Evolutionary conservation across 2,113 vertebrate species (phyloP).

Genomic region (Mustelus asterias): DNA sequence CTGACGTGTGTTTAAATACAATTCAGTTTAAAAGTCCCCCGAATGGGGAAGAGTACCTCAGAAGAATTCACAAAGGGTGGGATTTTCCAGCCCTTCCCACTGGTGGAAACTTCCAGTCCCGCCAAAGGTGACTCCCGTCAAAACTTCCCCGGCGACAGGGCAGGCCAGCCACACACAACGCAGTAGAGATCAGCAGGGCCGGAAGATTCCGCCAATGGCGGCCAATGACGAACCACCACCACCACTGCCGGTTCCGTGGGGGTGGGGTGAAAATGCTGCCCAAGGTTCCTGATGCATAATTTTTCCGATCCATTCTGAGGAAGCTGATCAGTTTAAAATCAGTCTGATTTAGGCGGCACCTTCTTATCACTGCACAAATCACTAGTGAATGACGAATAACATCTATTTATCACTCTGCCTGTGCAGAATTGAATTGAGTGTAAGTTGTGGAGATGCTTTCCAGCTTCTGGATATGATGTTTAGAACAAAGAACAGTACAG

Average conservation of each 20-base stretch:
- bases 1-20: too few relatives aligned
- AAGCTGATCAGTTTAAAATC: slow-evolving; percentile 42
- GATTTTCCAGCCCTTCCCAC: too few relatives aligned
- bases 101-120: too few relatives aligned
- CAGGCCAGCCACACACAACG: too few relatives aligned
- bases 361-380: neutral
- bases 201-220: too few relatives aligned
- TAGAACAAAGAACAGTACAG: too few relatives aligned
- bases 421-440: neutral
- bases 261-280: too few relatives aligned
- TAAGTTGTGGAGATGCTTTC: neutral
- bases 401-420: neutral
- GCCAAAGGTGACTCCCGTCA: too few relatives aligned
- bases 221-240: too few relatives aligned
- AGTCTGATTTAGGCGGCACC: neutral
- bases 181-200: too few relatives aligned
- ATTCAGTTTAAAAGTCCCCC: slow-evolving; percentile 49
- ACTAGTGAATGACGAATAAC: neutral
- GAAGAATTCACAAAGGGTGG: slow-evolving; percentile 44
- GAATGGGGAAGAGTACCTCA: slow-evolving; percentile 49
- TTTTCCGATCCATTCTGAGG: slow-evolving; percentile 49
- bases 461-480: neutral
- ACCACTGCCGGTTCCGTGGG: too few relatives aligned
- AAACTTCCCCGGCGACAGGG: too few relatives aligned
- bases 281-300: slow-evolving; percentile 47